Conservation (phyloP, 2,888 invertebrate species). For the Metalampra italica region DNA sequence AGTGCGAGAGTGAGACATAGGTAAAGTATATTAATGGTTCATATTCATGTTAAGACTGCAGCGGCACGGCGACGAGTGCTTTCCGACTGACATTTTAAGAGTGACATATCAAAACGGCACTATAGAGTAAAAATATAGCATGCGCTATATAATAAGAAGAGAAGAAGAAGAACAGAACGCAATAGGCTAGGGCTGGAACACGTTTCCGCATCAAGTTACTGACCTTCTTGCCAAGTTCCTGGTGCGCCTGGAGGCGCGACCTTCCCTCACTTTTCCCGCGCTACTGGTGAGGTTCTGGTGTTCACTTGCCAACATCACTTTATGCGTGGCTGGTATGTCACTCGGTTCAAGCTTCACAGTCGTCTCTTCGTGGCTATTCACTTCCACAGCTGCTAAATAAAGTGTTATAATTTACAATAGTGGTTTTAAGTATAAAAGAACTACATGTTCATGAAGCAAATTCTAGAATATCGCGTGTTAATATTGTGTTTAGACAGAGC, state of each 20-base stretch:
- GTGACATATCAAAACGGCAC: no score
- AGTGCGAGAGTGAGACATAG: no score
- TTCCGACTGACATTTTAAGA: no score
- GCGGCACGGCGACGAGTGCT: no score
- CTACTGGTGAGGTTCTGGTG: conserved; percentile 13
- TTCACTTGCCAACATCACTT: conserved; percentile 29
- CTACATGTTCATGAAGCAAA: no score
- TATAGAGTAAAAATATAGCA: no score
- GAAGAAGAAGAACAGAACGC: no score
- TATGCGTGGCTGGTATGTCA: conserved; percentile 13
- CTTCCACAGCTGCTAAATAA: neutral
- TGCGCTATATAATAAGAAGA: no score
- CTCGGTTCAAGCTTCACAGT: conserved; percentile 9
- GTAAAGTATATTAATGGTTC: no score
- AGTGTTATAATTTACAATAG: neutral
- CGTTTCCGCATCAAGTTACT: neutral
- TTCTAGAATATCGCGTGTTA: neutral
- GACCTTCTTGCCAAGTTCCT: conserved; percentile 26
- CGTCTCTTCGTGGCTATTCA: conserved; percentile 12
- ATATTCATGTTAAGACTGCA: no score
- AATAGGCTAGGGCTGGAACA: no score
- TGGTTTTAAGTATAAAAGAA: neutral
- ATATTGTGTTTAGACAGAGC: no score
- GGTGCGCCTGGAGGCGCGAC: conserved; percentile 28
- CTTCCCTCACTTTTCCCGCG: conserved; percentile 22